These are phyloP conservation scores for Etia nguti DNA, from an alignment of 2,113 vertebrate genomes.

Conservation along the genomic window DNA sequence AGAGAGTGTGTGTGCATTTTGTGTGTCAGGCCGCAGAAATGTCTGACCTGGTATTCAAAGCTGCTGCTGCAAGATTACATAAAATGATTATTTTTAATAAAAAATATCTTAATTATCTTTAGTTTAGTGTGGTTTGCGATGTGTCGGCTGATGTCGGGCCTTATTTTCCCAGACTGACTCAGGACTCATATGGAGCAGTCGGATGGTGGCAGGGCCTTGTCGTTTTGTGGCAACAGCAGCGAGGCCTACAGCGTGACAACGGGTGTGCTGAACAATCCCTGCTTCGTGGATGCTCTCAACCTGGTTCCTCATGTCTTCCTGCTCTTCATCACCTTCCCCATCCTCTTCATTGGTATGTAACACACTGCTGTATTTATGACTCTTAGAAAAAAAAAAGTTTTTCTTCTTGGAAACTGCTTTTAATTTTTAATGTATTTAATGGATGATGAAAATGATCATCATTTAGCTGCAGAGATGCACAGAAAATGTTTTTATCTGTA, in stretches of 20 bases:
- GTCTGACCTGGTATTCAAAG: not conserved
- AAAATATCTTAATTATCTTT: not conserved
- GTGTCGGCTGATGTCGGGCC: not conserved
- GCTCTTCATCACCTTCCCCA: slow-evolving; percentile 97
- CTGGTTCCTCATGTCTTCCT: slow-evolving; percentile 96
- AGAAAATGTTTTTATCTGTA: too few species aligned
- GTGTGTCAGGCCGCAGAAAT: not conserved
- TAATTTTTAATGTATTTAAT: not conserved
- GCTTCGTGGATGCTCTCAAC: slow-evolving; percentile 97
- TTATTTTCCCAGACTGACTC: slow-evolving; percentile 4
- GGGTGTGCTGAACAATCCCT: slow-evolving; percentile 86
- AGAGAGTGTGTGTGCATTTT: not conserved
- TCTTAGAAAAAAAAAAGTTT: not conserved
- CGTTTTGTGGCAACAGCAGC: slow-evolving; percentile 86
- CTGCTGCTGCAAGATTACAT: not conserved
- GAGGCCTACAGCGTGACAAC: slow-evolving; percentile 81
- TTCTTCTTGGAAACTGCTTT: not conserved
- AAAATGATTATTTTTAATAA: not conserved
- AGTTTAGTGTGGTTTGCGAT: not conserved
- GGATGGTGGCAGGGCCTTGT: slow-evolving; percentile 78
- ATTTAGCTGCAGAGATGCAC: too few species aligned
- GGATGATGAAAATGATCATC: not conserved
- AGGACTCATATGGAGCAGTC: slow-evolving; percentile 22
- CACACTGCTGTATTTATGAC: not conserved
- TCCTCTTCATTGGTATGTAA: slow-evolving; percentile 91